These are phyloP conservation scores for Flexamia atlantica DNA, from an alignment of 2,888 invertebrate genomes.

Conservation along the genomic window DNA sequence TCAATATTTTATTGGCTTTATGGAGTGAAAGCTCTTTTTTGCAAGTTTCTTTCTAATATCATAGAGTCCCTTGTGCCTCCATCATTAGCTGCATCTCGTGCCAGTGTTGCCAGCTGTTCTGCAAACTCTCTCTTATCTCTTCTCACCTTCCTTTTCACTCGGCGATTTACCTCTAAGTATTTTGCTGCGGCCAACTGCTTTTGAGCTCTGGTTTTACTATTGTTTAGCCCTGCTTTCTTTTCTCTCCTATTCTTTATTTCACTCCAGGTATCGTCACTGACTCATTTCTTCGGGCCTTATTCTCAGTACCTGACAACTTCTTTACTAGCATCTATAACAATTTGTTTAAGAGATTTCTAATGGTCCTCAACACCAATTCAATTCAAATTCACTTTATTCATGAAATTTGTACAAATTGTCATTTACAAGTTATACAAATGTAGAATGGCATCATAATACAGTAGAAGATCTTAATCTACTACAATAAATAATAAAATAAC, in stretches of 20 bases:
- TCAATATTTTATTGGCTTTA: background rate
- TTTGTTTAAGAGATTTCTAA: slow-evolving; percentile 4
- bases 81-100: background rate
- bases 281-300: background rate
- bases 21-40: background rate
- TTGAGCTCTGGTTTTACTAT: background rate
- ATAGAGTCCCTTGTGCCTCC: slow-evolving; percentile 33
- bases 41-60: background rate
- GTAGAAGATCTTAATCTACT: too few species aligned
- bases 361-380: slow-evolving; percentile 28
- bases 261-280: slow-evolving; percentile 7
- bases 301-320: background rate
- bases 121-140: slow-evolving; percentile 37
- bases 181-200: slow-evolving; percentile 1
- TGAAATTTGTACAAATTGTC: too few species aligned
- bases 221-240: slow-evolving; percentile 5
- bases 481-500: too few species aligned
- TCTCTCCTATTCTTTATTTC: slow-evolving; percentile 12
- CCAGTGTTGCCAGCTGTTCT: background rate
- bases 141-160: slow-evolving; percentile 20
- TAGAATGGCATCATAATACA: too few species aligned
- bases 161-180: background rate
- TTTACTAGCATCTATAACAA: background rate
- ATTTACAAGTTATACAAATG: too few species aligned
- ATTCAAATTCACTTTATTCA: too few species aligned